Percentiles rank a stretch among this genome's conserved stretches.
Evolutionary conservation across 2,113 vertebrate species (phyloP).

Genomic region (Formicarius rufipectus): DNA sequence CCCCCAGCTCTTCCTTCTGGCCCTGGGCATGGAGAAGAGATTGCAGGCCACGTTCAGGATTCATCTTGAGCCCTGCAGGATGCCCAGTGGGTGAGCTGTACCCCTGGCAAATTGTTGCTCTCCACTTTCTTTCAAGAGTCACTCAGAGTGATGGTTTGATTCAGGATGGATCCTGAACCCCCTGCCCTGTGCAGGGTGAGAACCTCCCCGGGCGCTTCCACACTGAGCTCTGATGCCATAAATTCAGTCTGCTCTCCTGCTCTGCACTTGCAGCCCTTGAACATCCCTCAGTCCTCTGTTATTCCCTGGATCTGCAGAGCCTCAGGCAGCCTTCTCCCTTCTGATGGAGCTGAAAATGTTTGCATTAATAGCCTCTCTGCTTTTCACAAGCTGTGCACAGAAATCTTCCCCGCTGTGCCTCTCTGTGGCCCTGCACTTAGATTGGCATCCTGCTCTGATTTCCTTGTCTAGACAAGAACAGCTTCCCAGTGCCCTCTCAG

Average conservation of each 20-base stretch:
- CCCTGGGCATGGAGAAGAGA: background rate
- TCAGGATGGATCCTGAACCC: background rate
- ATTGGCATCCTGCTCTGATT: background rate
- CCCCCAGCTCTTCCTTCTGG: constrained; percentile 19
- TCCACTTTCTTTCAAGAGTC: background rate
- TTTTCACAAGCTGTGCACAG: background rate
- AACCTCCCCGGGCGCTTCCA: background rate
- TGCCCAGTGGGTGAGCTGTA: background rate
- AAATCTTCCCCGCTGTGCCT: background rate
- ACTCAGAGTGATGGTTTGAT: background rate
- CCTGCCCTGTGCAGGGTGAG: background rate
- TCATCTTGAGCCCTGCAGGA: background rate
- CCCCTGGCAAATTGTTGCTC: background rate
- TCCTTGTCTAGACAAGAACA: background rate
- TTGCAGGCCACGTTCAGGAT: background rate
- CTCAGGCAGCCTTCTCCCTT: background rate
- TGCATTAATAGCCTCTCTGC: background rate
- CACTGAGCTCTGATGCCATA: background rate
- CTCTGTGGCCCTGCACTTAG: background rate
- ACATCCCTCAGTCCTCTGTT: background rate
- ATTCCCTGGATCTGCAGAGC: background rate
- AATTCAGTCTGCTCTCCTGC: background rate
- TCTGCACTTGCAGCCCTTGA: background rate
- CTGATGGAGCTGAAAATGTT: background rate
- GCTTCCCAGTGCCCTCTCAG: background rate